phyloP scores from a whole-genome alignment of 2,113 vertebrate genomes.

The Pleuronectes platessa region DNA sequence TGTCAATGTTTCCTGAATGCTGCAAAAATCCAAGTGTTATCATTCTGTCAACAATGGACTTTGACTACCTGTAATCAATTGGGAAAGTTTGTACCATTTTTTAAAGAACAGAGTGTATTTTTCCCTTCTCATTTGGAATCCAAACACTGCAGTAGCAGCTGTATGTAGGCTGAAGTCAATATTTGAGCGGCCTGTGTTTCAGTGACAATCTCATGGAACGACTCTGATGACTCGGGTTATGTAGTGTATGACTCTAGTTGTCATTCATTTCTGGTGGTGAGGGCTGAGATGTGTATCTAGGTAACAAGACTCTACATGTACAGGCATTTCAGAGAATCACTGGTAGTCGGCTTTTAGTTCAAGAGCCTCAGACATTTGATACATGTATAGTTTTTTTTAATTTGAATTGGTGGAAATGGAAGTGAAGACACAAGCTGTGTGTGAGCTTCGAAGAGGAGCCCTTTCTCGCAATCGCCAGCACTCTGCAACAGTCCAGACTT shows the following conservation, averaged over 20 bases:
- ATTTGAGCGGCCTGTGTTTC: not conserved
- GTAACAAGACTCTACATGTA: slow-evolving; percentile 78
- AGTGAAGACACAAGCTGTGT: slow-evolving; percentile 11
- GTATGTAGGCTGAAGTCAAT: not conserved
- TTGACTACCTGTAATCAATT: slow-evolving; percentile 7
- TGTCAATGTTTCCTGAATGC: not conserved
- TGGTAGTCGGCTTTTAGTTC: slow-evolving; percentile 36
- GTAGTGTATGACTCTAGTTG: slow-evolving; percentile 35
- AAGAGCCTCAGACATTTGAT: slow-evolving; percentile 28
- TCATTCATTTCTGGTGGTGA: slow-evolving; percentile 12
- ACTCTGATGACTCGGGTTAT: slow-evolving; percentile 28
- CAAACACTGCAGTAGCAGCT: too few species aligned
- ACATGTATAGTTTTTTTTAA: not conserved
- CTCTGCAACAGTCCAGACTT: slow-evolving; percentile 10
- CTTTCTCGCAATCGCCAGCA: slow-evolving; percentile 1
- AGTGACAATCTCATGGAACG: not conserved
- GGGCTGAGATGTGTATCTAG: slow-evolving; percentile 58
- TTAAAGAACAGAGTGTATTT: not conserved
- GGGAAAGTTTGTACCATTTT: not conserved
- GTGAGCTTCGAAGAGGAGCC: slow-evolving; percentile 15
- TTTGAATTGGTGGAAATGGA: not conserved
- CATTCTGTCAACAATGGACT: slow-evolving; percentile 16
- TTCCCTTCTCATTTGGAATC: not conserved
- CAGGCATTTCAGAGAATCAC: slow-evolving; percentile 65
- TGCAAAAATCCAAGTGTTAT: not conserved